Evolutionary conservation across 2,113 vertebrate genomes (phyloP), one percentile per base, ranked within the genome.

Genomic region (Elephantulus edwardii): DNA sequence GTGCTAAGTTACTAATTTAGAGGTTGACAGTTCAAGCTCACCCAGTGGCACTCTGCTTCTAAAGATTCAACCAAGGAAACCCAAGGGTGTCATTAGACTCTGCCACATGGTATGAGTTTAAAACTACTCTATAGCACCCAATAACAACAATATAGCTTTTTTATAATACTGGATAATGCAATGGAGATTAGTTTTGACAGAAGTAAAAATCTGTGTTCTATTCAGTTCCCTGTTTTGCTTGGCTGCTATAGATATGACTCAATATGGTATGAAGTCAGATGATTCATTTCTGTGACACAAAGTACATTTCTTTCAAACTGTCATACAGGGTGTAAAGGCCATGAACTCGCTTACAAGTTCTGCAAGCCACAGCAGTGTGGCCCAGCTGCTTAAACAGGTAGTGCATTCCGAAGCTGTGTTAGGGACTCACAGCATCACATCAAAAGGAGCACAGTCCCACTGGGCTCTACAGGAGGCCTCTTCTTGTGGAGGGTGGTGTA

Each of bases 251-350:
- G 79, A 48, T 22, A 20, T 42, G 64, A 66, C 46, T 60, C 24
- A 79, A 24, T 54, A 71, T 44, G 40, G 50, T 46, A 40, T 40
- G 60, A 54, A 76, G 46, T 48, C 3, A 7, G 40, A 90, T 82
- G 40, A 79, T 26, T 88, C 78, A 70, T 64, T 81, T 70, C 60
- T 71, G 33, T 76, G 58, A 62, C 60, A 68, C 35, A 26, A 5
- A 46, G 24, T 42, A 88, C n/a, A n/a, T n/a, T n/a, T n/a, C n/a
- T n/a, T 56, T 81, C 42, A 91, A 52, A 80, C 83, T 74, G 76
- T 80, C 76, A 7, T 35, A 58, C 20, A 56, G 48, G 24, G 20
- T 48, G 4, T 44, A 11, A 30, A 54, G 62, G 11, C 10, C 26
- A 66, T 79, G 64, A 90, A 58, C 19, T 50, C 33, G 66, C n/a